A percentile compares a stretch with the other conserved stretches of the same genome.
These are phyloP conservation scores for Nomada fucata DNA, from an alignment of 2,888 invertebrate genomes.

Conservation along the genomic window DNA sequence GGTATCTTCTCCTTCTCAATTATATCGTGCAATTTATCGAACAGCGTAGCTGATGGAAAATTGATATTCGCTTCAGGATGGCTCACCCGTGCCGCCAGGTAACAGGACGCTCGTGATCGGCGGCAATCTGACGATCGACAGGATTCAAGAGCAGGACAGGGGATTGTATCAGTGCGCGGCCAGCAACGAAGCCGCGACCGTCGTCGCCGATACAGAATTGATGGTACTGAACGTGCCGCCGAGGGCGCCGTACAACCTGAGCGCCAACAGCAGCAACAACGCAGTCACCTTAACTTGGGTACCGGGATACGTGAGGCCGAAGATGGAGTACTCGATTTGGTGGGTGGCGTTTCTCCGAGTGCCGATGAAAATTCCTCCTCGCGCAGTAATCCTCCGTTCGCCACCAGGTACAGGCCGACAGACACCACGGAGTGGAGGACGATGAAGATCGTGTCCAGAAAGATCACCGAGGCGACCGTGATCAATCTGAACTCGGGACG, in stretches of 20 bases:
- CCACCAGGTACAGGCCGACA: constrained; percentile 88
- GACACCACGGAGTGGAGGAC: constrained; percentile 93
- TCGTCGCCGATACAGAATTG: constrained; percentile 91
- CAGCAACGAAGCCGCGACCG: constrained; percentile 94
- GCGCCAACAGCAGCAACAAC: constrained; percentile 89
- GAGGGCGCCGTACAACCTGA: constrained; percentile 95
- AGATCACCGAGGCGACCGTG: constrained; percentile 91
- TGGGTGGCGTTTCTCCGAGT: constrained; percentile 71
- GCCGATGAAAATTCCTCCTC: neutral
- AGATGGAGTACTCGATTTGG: constrained; percentile 94
- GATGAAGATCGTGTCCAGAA: constrained; percentile 89
- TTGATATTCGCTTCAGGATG: constrained; percentile 86
- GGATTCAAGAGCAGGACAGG: constrained; percentile 93
- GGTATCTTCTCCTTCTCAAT: constrained; percentile 80
- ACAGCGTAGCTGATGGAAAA: neutral
- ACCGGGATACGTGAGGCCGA: constrained; percentile 91
- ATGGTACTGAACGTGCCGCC: constrained; percentile 94
- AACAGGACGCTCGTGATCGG: constrained; percentile 88
- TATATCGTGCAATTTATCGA: neutral
- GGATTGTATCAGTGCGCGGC: constrained; percentile 94
- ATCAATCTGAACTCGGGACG: constrained; percentile 90
- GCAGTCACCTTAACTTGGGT: constrained; percentile 93
- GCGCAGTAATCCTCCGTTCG: neutral
- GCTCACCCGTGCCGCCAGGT: constrained; percentile 87
- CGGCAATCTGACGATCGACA: constrained; percentile 93